A percentile compares a stretch with the other conserved stretches of the same genome.
Evolutionary conservation across 2,797 vertebrate genomes (phyloP).

Genomic region (Nyctibius grandis): DNA sequence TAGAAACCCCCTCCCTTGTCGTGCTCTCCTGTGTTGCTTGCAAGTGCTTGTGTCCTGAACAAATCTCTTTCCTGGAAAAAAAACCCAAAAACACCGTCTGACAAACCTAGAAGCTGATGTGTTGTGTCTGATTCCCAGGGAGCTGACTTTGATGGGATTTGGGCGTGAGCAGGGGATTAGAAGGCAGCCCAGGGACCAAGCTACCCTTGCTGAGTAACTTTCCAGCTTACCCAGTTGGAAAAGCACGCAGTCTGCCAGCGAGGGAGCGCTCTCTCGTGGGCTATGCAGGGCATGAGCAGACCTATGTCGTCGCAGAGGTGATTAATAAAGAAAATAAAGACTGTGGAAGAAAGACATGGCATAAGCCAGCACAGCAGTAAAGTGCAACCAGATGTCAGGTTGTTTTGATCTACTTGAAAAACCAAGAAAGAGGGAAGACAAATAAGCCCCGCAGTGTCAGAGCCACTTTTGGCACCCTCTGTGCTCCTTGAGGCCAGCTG

Average conservation of each 20-base stretch:
- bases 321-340: constrained; percentile 30
- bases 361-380: background rate
- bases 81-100: background rate
- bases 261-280: constrained; percentile 20
- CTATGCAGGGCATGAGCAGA: rapidly evolving
- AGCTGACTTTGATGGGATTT: background rate
- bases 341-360: background rate
- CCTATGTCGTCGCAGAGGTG: background rate
- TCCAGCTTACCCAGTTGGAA: background rate
- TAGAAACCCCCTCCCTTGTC: background rate
- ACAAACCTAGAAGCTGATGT: background rate
- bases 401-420: constrained; percentile 15
- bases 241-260: background rate
- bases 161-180: background rate
- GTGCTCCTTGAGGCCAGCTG: background rate
- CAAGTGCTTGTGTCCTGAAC: background rate
- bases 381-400: constrained; percentile 9
- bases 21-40: background rate
- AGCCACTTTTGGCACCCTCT: background rate
- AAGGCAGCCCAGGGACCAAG: background rate
- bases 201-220: background rate
- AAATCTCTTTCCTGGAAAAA: background rate
- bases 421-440: background rate
- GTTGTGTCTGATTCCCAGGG: background rate
- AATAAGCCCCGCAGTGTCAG: background rate